These are phyloP conservation scores for Crocuta crocuta DNA, from an alignment of 2,113 vertebrate genomes.

Conservation along the genomic window DNA sequence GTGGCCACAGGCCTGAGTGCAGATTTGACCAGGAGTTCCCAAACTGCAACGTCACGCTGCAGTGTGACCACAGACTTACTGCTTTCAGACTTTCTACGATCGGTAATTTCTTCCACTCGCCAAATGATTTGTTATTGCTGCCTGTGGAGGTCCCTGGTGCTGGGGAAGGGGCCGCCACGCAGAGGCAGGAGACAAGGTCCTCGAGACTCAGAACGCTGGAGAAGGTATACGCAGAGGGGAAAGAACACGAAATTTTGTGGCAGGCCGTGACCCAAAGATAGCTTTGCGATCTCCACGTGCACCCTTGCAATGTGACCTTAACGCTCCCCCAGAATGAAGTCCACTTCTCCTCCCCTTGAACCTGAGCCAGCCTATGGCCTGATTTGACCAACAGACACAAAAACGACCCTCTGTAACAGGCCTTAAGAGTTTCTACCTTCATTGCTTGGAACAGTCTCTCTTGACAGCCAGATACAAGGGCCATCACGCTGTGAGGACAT, in stretches of 20 bases:
- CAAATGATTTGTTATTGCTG: not conserved
- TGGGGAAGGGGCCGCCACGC: no score
- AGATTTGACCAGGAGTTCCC: not conserved
- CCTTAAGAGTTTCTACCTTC: not conserved
- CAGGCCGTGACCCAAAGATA: not conserved
- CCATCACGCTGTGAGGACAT: not conserved
- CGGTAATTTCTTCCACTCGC: not conserved
- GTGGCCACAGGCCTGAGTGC: not conserved
- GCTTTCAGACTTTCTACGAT: not conserved
- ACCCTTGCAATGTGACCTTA: not conserved
- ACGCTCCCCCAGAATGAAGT: not conserved
- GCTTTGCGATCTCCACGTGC: fast-evolving
- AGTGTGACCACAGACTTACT: not conserved
- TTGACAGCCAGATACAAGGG: not conserved
- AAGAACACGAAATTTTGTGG: not conserved
- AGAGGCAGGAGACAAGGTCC: not conserved
- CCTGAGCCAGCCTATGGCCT: not conserved
- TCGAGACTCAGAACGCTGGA: not conserved
- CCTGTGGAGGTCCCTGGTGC: no score
- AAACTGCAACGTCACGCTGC: not conserved
- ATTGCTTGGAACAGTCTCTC: not conserved
- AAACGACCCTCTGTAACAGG: not conserved
- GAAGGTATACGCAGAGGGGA: not conserved
- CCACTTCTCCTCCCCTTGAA: not conserved
- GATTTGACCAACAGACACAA: not conserved